Conservation (phyloP, 1,140 invertebrate genomes). For the Lordiphosa stackelbergi region DNA sequence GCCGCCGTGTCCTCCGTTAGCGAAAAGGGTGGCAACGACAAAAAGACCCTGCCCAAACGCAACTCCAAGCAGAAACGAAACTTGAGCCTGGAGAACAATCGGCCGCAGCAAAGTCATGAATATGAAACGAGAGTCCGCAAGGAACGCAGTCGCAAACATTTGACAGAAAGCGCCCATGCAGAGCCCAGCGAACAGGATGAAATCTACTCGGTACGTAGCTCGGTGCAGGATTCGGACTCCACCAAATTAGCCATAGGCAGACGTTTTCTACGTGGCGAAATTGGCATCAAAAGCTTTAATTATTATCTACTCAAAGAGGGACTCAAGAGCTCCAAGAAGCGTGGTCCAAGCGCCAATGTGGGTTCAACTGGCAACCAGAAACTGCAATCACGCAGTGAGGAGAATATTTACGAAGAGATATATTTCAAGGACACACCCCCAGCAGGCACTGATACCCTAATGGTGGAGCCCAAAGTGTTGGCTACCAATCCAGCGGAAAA, state of each 20-base stretch:
- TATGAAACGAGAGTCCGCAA: conserved; percentile 22
- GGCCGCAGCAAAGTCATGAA: conserved; percentile 17
- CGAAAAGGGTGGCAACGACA: conserved; percentile 36
- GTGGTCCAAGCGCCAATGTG: conserved; percentile 51
- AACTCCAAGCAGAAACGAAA: conserved; percentile 70
- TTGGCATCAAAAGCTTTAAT: conserved; percentile 77
- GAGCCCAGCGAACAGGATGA: conserved; percentile 47
- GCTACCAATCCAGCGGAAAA: conserved; percentile 27
- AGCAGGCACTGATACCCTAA: not conserved
- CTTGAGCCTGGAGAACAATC: conserved; percentile 60
- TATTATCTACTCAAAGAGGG: conserved; percentile 76
- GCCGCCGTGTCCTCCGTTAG: conserved; percentile 5
- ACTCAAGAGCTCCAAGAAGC: conserved; percentile 68
- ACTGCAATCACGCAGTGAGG: conserved; percentile 65
- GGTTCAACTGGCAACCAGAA: conserved; percentile 18
- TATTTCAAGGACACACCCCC: conserved; percentile 62
- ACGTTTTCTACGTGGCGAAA: conserved; percentile 70
- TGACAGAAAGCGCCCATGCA: not conserved
- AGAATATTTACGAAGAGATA: conserved; percentile 77
- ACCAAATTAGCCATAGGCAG: conserved; percentile 70
- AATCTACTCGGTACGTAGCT: conserved; percentile 47
- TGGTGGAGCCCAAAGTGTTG: too few species aligned
- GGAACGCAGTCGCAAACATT: conserved; percentile 36
- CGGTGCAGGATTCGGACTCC: conserved; percentile 38
- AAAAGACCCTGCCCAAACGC: conserved; percentile 52